Conservation (phyloP, 2,888 invertebrate genomes). For the Eucera pruinosa region DNA sequence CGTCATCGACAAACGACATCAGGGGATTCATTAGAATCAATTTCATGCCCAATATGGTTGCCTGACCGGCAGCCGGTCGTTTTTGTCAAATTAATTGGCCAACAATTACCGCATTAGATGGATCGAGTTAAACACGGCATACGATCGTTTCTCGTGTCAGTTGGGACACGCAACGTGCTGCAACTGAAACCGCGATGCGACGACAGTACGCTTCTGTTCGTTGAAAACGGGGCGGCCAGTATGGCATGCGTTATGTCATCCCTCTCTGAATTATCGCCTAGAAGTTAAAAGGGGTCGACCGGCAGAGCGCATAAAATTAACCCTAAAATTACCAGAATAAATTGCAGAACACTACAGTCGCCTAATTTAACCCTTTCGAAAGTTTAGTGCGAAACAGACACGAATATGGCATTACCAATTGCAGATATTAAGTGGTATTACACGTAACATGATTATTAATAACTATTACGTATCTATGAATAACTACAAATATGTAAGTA, state of each 20-base stretch:
- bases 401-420: too few relatives aligned
- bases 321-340: not conserved
- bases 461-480: too few relatives aligned
- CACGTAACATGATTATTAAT: too few relatives aligned
- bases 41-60: conserved; percentile 67
- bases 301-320: conserved; percentile 23
- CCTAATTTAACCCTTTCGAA: too few relatives aligned
- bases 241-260: conserved; percentile 24
- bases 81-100: conserved; percentile 78
- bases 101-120: conserved; percentile 75
- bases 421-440: too few relatives aligned
- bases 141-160: conserved; percentile 69
- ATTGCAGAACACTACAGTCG: not conserved
- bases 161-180: conserved; percentile 69
- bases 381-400: too few relatives aligned
- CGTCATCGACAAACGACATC: conserved; percentile 52
- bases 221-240: conserved; percentile 34
- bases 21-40: conserved; percentile 63
- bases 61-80: conserved; percentile 69
- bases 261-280: conserved; percentile 42
- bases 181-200: conserved; percentile 46
- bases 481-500: too few relatives aligned
- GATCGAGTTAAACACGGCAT: conserved; percentile 55
- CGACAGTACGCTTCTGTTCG: conserved; percentile 53
- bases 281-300: conserved; percentile 33